phyloP scores from a whole-genome alignment of 2,113 vertebrate species.

The Lates calcarifer region DNA sequence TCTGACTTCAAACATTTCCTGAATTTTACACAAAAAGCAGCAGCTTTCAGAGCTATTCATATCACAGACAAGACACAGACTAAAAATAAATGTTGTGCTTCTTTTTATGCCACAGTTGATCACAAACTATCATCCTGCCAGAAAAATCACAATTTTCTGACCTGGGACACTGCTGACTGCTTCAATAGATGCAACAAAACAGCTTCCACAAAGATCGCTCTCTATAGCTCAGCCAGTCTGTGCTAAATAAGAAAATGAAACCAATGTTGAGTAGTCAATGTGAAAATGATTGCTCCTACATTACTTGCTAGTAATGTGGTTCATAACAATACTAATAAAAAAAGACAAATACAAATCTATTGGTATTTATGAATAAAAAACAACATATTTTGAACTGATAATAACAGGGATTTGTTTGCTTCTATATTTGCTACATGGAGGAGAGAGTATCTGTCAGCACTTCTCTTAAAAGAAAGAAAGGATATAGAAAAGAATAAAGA shows the following conservation, averaged over 20 bases:
- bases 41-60: conserved; percentile 63
- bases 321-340: background rate
- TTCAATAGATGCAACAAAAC: conserved; percentile 15
- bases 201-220: conserved; percentile 5
- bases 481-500: no score
- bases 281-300: background rate
- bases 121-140: conserved; percentile 43
- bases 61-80: conserved; percentile 42
- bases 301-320: background rate
- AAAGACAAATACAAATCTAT: background rate
- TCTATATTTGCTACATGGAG: background rate
- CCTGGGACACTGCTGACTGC: conserved; percentile 38
- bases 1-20: conserved; percentile 41
- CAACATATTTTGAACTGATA: background rate
- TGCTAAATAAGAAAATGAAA: conserved; percentile 21
- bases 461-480: background rate
- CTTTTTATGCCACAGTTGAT: conserved; percentile 55
- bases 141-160: conserved; percentile 42
- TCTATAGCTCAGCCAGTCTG: background rate
- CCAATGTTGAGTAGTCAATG: background rate
- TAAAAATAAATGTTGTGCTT: conserved; percentile 67
- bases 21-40: conserved; percentile 43
- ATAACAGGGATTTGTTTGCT: conserved; percentile 3
- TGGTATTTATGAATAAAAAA: background rate
- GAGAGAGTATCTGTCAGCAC: background rate